phyloP scores from a whole-genome alignment of 2,888 invertebrate genomes.

The Tipula unca region DNA sequence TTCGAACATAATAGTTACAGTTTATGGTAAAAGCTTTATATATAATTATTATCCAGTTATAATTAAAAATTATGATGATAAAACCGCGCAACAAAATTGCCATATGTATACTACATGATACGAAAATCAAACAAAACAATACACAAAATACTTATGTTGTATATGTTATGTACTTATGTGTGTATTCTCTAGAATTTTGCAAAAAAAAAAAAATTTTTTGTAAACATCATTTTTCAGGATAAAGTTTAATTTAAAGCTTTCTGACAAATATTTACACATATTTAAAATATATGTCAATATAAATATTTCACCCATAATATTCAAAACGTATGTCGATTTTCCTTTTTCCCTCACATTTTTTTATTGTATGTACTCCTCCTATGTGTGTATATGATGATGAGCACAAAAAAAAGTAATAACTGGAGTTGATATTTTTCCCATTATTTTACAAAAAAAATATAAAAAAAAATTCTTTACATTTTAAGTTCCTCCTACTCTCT shows the following conservation, averaged over 20 bases:
- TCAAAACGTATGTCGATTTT: neutral
- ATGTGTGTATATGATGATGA: neutral
- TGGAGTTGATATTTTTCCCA: neutral
- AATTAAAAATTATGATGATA: neutral
- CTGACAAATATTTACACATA: slow-evolving; percentile 17
- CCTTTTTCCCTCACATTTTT: neutral
- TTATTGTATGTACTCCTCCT: neutral
- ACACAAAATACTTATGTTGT: neutral
- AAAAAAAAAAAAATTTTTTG: neutral
- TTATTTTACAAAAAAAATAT: neutral
- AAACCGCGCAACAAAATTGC: neutral
- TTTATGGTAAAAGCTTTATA: neutral
- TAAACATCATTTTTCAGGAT: neutral
- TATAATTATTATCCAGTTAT: neutral
- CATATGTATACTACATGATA: neutral
- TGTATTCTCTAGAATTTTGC: neutral
- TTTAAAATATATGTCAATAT: slow-evolving; percentile 17
- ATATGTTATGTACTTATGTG: neutral
- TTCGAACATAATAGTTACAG: too few species aligned
- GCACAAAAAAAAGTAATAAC: neutral
- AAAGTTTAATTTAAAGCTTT: slow-evolving; percentile 18
- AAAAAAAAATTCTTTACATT: neutral
- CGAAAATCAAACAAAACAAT: neutral
- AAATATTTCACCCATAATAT: slow-evolving; percentile 15
- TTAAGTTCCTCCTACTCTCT: neutral